Evolutionary conservation across 2,113 vertebrate species (phyloP).

Genomic region (Cephalopterus ornatus): DNA sequence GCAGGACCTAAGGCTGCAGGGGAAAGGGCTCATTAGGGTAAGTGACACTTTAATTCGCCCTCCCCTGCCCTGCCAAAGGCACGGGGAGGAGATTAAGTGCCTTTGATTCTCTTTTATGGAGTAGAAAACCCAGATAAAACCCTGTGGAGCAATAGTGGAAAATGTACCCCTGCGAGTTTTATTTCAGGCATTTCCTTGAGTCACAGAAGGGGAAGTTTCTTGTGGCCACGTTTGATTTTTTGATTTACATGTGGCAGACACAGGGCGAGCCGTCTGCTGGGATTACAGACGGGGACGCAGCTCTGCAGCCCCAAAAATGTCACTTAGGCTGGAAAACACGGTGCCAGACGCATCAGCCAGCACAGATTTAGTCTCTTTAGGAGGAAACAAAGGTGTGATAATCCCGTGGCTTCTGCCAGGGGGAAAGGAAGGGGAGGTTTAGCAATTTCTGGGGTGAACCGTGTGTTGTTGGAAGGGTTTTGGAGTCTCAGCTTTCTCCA

Average conservation of each 20-base stretch:
- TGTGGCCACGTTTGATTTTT: rapidly evolving
- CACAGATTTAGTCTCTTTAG: rapidly evolving
- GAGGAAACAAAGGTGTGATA: background rate
- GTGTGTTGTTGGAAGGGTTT: rapidly evolving
- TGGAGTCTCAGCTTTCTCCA: rapidly evolving
- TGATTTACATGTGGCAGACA: rapidly evolving
- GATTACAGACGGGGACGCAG: rapidly evolving
- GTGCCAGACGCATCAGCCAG: background rate
- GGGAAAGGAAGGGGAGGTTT: background rate
- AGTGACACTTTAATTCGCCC: background rate
- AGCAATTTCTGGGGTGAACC: no score
- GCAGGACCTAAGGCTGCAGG: background rate
- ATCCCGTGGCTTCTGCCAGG: background rate
- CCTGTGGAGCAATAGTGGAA: background rate
- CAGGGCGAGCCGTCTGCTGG: background rate
- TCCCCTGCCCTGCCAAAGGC: background rate
- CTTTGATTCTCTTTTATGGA: background rate
- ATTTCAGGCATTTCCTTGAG: background rate
- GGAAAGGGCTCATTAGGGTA: background rate
- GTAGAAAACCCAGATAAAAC: background rate
- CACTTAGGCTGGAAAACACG: rapidly evolving
- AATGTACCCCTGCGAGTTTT: rapidly evolving
- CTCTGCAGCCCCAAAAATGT: rapidly evolving
- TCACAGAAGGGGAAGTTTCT: background rate
- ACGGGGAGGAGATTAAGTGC: background rate